Evolutionary conservation across 2,888 invertebrate genomes (phyloP).

Genomic region (Craniophora ligustri): DNA sequence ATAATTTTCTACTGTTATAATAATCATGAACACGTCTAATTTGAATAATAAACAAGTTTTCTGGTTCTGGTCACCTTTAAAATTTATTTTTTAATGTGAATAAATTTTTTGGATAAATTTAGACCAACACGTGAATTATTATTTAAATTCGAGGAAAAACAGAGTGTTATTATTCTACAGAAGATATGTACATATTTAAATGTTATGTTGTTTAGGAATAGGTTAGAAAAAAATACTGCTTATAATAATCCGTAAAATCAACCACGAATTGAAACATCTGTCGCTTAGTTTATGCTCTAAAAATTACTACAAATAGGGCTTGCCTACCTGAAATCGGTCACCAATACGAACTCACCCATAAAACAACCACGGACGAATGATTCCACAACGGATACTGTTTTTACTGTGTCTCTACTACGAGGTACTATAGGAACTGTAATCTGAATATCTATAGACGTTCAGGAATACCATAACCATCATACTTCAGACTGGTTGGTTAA

Average conservation of each 20-base stretch:
- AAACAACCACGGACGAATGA: constrained; percentile 66
- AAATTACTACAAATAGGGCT: constrained; percentile 53
- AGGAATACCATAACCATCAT: constrained; percentile 61
- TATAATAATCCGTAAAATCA: constrained; percentile 24
- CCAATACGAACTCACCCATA: constrained; percentile 74
- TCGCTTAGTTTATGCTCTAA: constrained; percentile 46
- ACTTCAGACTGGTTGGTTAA: constrained; percentile 72
- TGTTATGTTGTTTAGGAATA: neutral
- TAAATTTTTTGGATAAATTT: no score
- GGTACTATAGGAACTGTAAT: constrained; percentile 59
- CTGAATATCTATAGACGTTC: constrained; percentile 64
- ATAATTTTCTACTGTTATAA: constrained; percentile 27
- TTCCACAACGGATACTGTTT: constrained; percentile 66
- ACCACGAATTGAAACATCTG: constrained; percentile 16
- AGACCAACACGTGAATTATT: no score
- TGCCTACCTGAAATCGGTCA: constrained; percentile 55
- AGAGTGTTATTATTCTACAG: no score
- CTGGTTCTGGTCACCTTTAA: no score
- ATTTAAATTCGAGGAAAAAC: neutral
- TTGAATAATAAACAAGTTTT: constrained; percentile 20
- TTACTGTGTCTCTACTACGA: constrained; percentile 54
- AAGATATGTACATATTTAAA: no score
- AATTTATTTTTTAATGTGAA: no score
- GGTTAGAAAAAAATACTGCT: neutral
- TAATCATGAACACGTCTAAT: constrained; percentile 19